phyloP scores from a whole-genome alignment of 1,140 invertebrate genomes.

The Philaenus spumarius region DNA sequence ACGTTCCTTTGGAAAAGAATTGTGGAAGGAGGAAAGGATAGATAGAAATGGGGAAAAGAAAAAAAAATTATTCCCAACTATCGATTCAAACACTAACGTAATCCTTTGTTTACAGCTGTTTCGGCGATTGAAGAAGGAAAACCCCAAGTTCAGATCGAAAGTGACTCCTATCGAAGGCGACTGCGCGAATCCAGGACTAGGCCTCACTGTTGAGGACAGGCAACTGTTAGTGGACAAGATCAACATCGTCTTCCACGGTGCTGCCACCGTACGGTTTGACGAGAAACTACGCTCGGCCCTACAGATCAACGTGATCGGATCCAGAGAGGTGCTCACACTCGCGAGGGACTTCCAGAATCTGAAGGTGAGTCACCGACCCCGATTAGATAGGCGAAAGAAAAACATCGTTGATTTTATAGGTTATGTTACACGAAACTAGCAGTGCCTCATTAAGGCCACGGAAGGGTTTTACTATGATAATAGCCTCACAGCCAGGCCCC shows the following conservation, averaged over 20 bases:
- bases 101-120: slow-evolving; percentile 28
- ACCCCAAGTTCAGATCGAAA: slow-evolving; percentile 54
- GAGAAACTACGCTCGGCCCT: slow-evolving; percentile 61
- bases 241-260: slow-evolving; percentile 65
- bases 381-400: too few species aligned
- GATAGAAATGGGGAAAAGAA: too few species aligned
- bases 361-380: slow-evolving; percentile 51
- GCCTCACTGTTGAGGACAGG: slow-evolving; percentile 50
- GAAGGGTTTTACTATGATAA: too few species aligned
- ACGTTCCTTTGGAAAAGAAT: too few species aligned
- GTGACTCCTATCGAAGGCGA: slow-evolving; percentile 57
- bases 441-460: too few species aligned
- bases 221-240: slow-evolving; percentile 52
- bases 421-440: too few species aligned
- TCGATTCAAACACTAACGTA: too few species aligned
- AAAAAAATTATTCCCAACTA: too few species aligned
- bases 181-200: slow-evolving; percentile 52
- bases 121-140: slow-evolving; percentile 23
- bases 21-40: too few species aligned
- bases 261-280: slow-evolving; percentile 83
- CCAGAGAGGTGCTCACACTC: slow-evolving; percentile 50
- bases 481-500: too few species aligned
- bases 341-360: slow-evolving; percentile 56
- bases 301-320: slow-evolving; percentile 54
- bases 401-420: too few species aligned